Conservation (phyloP, 2,797 vertebrate genomes). For the Argya squamiceps region DNA sequence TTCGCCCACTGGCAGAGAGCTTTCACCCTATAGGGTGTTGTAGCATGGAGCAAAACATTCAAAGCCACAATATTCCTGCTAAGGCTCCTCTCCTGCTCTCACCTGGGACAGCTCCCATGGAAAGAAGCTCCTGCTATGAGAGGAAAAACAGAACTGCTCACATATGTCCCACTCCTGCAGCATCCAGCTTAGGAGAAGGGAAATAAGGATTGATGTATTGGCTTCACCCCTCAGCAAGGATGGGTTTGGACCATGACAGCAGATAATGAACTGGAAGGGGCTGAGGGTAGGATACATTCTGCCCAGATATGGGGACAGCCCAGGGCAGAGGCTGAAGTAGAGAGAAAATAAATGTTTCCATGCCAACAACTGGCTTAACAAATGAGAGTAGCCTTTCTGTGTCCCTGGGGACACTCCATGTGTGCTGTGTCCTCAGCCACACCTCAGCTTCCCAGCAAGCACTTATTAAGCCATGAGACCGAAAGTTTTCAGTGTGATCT, state of each 20-base stretch:
- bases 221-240: background rate
- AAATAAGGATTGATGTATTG: background rate
- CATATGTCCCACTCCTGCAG: background rate
- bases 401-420: background rate
- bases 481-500: background rate
- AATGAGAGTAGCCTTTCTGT: background rate
- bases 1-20: background rate
- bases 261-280: background rate
- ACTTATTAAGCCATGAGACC: background rate
- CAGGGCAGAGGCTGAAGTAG: background rate
- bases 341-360: background rate
- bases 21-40: background rate
- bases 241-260: background rate
- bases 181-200: background rate
- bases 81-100: background rate
- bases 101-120: background rate
- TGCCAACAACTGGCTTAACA: background rate
- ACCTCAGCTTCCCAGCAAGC: background rate
- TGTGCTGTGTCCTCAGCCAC: background rate
- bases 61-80: background rate
- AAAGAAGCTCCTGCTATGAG: background rate
- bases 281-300: background rate
- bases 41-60: background rate
- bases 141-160: background rate
- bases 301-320: background rate